These are phyloP conservation scores for Chironomus tentans DNA, from an alignment of 2,888 invertebrate genomes.

Conservation along the genomic window DNA sequence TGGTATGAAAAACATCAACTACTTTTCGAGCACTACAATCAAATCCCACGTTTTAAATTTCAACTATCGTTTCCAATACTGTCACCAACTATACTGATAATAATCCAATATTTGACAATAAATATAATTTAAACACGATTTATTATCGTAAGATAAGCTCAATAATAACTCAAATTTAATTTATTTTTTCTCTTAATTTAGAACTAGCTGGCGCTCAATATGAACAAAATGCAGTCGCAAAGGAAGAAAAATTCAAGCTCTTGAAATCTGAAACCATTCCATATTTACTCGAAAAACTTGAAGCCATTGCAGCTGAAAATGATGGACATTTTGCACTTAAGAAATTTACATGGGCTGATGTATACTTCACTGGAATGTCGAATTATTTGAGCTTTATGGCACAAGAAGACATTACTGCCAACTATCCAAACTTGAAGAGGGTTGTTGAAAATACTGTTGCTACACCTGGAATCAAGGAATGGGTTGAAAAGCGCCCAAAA, in stretches of 20 bases:
- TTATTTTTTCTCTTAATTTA: background rate
- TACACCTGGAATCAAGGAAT: conserved; percentile 46
- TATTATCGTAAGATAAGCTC: no score
- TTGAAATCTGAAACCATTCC: conserved; percentile 49
- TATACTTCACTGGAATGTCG: conserved; percentile 43
- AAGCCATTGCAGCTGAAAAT: background rate
- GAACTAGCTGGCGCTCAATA: conserved; percentile 17
- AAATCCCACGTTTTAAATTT: no score
- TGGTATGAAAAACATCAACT: no score
- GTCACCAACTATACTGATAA: no score
- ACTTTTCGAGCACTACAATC: no score
- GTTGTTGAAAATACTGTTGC: conserved; percentile 43
- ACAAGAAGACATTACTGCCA: conserved; percentile 40
- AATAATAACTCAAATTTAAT: background rate
- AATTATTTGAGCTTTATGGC: conserved; percentile 44
- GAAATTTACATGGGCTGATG: conserved; percentile 49
- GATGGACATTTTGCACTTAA: conserved; percentile 34
- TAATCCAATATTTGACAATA: no score
- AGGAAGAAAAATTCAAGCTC: conserved; percentile 40
- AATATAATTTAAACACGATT: no score
- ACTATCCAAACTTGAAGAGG: conserved; percentile 43
- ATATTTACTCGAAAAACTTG: conserved; percentile 21
- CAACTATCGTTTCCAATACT: no score
- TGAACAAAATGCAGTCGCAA: conserved; percentile 19
- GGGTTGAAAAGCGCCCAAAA: conserved; percentile 47